phyloP scores from a whole-genome alignment of 2,113 vertebrate genomes.

The Ceyx cyanopectus region DNA sequence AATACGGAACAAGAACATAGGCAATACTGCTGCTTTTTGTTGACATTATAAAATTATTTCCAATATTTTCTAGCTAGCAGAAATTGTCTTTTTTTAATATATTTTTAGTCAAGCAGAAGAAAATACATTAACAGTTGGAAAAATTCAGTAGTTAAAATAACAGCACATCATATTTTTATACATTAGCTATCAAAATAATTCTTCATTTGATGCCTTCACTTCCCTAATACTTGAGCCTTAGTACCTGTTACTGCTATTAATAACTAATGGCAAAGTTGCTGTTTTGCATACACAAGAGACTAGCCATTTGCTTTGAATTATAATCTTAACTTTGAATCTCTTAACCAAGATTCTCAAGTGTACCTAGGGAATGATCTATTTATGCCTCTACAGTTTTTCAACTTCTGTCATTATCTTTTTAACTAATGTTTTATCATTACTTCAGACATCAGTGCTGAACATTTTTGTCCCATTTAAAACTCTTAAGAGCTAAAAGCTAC shows the following conservation, averaged over 20 bases:
- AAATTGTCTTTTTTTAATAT: not conserved
- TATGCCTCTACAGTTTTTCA: not conserved
- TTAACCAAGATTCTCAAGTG: not conserved
- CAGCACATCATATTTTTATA: not conserved
- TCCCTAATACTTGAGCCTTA: not conserved
- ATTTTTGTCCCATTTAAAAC: not conserved
- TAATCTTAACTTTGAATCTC: not conserved
- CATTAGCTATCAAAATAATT: not conserved
- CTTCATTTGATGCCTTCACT: not conserved
- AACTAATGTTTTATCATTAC: not conserved
- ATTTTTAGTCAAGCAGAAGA: not conserved
- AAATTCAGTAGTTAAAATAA: not conserved
- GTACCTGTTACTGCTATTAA: not conserved
- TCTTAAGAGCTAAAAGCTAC: not conserved
- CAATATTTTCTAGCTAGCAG: not conserved
- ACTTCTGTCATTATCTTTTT: not conserved
- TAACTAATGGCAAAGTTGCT: not conserved
- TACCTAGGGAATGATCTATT: not conserved
- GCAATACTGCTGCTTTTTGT: not conserved
- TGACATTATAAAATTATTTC: not conserved
- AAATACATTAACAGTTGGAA: not conserved
- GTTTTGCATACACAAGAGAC: not conserved
- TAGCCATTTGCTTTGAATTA: not conserved
- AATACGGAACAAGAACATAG: not conserved
- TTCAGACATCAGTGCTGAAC: not conserved